Evolutionary conservation across 1,140 invertebrate species (phyloP).

Genomic region (Stegodyphus dumicola): DNA sequence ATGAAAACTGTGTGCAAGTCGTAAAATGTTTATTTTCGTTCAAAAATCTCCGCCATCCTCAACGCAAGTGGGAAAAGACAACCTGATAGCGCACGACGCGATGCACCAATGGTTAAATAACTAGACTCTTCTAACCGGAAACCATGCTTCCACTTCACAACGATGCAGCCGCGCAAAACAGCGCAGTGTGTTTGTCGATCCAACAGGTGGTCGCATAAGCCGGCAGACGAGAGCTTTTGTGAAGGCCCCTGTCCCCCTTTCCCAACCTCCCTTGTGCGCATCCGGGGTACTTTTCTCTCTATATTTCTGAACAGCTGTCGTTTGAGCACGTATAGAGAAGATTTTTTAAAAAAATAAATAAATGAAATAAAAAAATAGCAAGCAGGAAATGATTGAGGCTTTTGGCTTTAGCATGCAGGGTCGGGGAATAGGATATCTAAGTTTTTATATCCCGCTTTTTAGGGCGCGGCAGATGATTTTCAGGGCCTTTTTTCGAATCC

Average conservation of each 20-base stretch:
- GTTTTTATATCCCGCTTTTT: too few species aligned
- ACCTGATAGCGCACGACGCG: too few species aligned
- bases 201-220: conserved; percentile 31
- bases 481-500: too few species aligned
- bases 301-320: conserved; percentile 24
- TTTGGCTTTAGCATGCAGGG: conserved; percentile 5
- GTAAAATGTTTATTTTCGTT: too few species aligned
- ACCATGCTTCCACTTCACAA: neutral
- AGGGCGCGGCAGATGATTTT: too few species aligned
- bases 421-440: too few species aligned
- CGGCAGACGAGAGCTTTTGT: neutral
- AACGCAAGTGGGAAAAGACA: too few species aligned
- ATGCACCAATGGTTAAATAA: too few species aligned
- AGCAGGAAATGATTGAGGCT: conserved; percentile 42
- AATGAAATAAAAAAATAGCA: neutral
- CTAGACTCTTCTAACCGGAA: too few species aligned
- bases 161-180: neutral
- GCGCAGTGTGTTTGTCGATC: conserved; percentile 12
- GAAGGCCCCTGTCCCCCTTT: neutral
- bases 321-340: conserved; percentile 34
- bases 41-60: too few species aligned
- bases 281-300: conserved; percentile 9
- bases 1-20: too few species aligned
- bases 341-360: neutral
- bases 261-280: neutral